Evolutionary conservation across 2,113 vertebrate genomes (phyloP).

Genomic region (Ibidorhyncha struthersii): DNA sequence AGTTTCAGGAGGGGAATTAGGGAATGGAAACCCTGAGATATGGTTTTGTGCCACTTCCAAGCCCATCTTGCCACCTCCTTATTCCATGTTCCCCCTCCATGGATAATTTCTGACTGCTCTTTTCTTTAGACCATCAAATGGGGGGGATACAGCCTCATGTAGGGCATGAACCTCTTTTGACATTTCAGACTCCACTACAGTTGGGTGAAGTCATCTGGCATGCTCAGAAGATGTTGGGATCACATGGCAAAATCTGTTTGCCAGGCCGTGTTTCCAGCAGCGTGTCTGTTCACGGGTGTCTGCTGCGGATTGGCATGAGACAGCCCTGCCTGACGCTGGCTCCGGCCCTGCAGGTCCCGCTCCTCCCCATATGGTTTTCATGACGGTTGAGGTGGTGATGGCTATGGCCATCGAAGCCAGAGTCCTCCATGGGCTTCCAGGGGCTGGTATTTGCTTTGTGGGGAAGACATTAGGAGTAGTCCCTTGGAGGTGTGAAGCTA

Average conservation of each 20-base stretch:
- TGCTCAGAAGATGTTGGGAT: neutral
- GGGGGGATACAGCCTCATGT: fast-evolving
- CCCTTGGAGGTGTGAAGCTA: neutral
- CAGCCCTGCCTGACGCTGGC: neutral
- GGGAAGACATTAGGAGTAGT: neutral
- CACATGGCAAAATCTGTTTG: fast-evolving
- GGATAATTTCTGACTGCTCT: neutral
- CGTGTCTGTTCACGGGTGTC: neutral
- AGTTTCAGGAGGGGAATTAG: neutral
- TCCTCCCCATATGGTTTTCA: neutral
- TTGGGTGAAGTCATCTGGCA: neutral
- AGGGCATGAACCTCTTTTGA: neutral
- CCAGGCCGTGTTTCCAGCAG: neutral
- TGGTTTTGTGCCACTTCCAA: neutral
- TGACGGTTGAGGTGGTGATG: neutral
- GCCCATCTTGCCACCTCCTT: neutral
- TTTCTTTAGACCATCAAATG: neutral
- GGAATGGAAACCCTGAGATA: neutral
- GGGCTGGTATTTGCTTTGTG: neutral
- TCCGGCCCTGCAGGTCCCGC: fast-evolving
- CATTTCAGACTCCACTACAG: neutral
- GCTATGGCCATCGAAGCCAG: neutral
- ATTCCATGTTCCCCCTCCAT: neutral
- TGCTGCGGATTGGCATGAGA: fast-evolving
- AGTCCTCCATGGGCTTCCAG: neutral